Evolutionary conservation across 2,888 invertebrate species (phyloP).

Genomic region (Choreutis nemorana): DNA sequence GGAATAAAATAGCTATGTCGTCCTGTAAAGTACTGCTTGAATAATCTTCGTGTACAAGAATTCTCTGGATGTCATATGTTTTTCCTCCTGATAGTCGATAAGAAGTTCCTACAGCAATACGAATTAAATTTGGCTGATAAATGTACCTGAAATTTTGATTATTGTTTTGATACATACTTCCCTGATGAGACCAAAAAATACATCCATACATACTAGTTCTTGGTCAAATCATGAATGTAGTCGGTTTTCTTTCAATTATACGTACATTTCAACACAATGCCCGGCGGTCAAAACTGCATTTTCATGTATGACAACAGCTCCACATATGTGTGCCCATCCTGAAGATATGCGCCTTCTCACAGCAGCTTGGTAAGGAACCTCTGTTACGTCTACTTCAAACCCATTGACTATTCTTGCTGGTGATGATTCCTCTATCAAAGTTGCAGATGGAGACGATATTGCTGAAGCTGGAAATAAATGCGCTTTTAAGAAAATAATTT

Average conservation of each 20-base stretch:
- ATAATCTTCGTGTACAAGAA: constrained; percentile 34
- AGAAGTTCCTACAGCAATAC: constrained; percentile 35
- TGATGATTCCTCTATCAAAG: constrained; percentile 1
- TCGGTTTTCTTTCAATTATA: constrained; percentile 6
- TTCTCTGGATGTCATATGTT: constrained; percentile 23
- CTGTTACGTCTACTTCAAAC: constrained; percentile 36
- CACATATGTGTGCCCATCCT: constrained; percentile 45
- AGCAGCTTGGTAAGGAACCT: constrained; percentile 49
- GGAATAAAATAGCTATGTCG: constrained; percentile 42
- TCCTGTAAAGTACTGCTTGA: constrained; percentile 28
- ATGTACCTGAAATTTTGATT: no score
- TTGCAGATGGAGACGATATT: not conserved
- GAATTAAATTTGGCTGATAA: constrained; percentile 22
- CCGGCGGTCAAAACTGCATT: constrained; percentile 43
- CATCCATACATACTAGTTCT: no score
- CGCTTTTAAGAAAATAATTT: not conserved
- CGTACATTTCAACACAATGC: constrained; percentile 41
- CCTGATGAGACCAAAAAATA: no score
- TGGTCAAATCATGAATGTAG: no score
- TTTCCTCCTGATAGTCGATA: constrained; percentile 34
- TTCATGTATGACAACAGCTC: constrained; percentile 33
- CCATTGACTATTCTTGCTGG: constrained; percentile 50
- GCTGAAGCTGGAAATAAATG: not conserved
- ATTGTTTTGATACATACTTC: no score
- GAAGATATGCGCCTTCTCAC: constrained; percentile 22